These are phyloP conservation scores for Limnephilus auricula DNA, from an alignment of 2,888 invertebrate species.

Conservation along the genomic window DNA sequence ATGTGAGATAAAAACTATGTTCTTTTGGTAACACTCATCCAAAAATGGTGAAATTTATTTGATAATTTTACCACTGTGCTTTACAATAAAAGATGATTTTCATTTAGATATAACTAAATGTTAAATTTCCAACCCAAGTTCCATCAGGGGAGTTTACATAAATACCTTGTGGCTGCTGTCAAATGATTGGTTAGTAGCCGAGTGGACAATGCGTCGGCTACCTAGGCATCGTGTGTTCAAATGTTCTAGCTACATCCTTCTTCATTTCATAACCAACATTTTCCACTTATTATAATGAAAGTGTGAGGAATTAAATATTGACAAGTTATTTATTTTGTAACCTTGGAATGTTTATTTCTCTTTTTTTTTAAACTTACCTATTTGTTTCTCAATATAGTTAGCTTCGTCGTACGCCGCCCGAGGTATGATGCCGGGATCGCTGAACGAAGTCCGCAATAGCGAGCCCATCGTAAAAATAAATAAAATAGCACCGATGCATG, in stretches of 20 bases:
- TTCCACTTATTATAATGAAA: too few relatives aligned
- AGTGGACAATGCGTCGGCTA: too few relatives aligned
- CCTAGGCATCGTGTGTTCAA: too few relatives aligned
- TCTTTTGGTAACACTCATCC: too few relatives aligned
- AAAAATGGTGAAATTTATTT: not conserved
- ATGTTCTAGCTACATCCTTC: too few relatives aligned
- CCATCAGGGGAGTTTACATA: too few relatives aligned
- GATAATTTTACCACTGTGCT: not conserved
- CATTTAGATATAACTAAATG: too few relatives aligned
- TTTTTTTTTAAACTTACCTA: constrained; percentile 77
- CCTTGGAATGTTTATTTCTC: too few relatives aligned
- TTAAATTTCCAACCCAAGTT: not conserved
- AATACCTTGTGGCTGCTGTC: constrained; percentile 66
- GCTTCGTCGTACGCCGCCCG: constrained; percentile 92
- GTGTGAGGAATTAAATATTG: too few relatives aligned
- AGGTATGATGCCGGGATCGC: constrained; percentile 96
- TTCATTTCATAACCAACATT: too few relatives aligned
- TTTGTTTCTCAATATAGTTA: constrained; percentile 92
- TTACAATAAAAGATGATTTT: not conserved
- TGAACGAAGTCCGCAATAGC: constrained; percentile 93
- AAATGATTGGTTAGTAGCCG: constrained; percentile 62
- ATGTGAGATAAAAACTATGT: too few relatives aligned
- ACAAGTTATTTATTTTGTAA: too few relatives aligned
- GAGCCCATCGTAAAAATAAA: constrained; percentile 96
- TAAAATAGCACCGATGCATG: constrained; percentile 92